Evolutionary conservation across 2,888 invertebrate species (phyloP), one percentile per base, ranked within the genome.

Genomic region (Volucella inflata): DNA sequence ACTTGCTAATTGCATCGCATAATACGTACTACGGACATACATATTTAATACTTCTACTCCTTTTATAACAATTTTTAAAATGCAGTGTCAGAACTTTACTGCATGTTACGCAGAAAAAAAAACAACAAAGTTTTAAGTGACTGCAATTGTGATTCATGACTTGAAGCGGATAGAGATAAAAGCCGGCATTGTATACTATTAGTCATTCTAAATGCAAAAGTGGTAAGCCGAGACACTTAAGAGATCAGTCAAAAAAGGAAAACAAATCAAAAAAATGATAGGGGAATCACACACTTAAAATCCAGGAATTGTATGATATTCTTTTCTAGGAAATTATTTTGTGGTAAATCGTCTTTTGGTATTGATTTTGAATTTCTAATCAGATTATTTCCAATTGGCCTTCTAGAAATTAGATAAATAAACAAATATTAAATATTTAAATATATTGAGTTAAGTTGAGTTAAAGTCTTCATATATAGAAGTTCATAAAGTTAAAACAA

Each of bases 1-100:
- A 75, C 42, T 50, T 57, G 38, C 40, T 65, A 75, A 75, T 65
- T 75, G 48, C 21, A 14, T n/a, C 38, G 16, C 12, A 44, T 53
- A 46, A 30, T 30, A 30, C 6, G 30, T 30, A 6, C 30, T 6
- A 30, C 30, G 30, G 6, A 30, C 6, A 30, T 30, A 30, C 30
- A 30, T 30, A 30, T 30, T 6, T 6, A 21, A 21, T 14, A 40
- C 8, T 42, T 53, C 68, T n/a, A 46, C 55, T 30, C 30, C 12
- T 46, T 1, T 40, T 30, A n/a, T 53, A 53, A 53, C 6, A 44
- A 46, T 55, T 64, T 30, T 30, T 55, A 14, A 64, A 75, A n/a
- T 65, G 48, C 57, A 65, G 2, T 30, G 6, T 60, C 36, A 30
- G 30, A 17, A 53, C 9, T 44, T 44, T 44, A n/a, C n/a, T 44